These are phyloP conservation scores for Pygoscelis antarcticus DNA, from an alignment of 2,113 vertebrate species.

Conservation along the genomic window DNA sequence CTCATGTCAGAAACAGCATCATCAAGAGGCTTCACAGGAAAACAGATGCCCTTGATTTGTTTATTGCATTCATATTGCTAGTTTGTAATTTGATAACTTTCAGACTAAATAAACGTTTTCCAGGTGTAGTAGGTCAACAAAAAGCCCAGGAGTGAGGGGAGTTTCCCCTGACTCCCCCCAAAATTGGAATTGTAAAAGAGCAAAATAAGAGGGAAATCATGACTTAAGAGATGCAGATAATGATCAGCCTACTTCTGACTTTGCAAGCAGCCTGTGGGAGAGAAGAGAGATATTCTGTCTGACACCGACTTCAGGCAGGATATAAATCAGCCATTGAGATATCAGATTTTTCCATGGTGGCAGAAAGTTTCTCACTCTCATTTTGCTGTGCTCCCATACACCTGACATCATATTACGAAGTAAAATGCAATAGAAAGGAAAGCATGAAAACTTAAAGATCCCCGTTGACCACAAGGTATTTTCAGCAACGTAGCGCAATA, in stretches of 20 bases:
- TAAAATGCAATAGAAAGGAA: not conserved
- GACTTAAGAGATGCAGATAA: slow-evolving; percentile 44
- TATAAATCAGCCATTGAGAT: slow-evolving; percentile 38
- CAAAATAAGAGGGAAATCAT: slow-evolving; percentile 43
- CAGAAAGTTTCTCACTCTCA: not conserved
- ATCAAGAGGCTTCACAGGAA: not conserved
- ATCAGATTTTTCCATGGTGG: not conserved
- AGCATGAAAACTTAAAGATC: not conserved
- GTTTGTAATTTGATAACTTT: not conserved
- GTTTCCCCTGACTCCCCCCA: slow-evolving; percentile 18
- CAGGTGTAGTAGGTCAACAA: slow-evolving; percentile 29
- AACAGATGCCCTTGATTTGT: not conserved
- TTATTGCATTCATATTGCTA: not conserved
- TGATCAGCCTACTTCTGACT: slow-evolving; percentile 57
- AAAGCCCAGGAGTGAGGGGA: slow-evolving; percentile 51
- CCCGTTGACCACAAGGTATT: not conserved
- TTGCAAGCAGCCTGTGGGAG: slow-evolving; percentile 42
- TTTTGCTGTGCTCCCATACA: not conserved
- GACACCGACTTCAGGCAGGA: slow-evolving; percentile 21
- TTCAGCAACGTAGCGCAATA: not conserved
- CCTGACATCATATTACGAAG: not conserved
- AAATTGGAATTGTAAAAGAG: slow-evolving; percentile 41
- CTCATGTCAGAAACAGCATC: not conserved
- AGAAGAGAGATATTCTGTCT: slow-evolving; percentile 8
- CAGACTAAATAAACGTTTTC: slow-evolving; percentile 11